These are phyloP conservation scores for Dryadula phaetusa DNA, from an alignment of 2,888 invertebrate genomes.

Conservation along the genomic window DNA sequence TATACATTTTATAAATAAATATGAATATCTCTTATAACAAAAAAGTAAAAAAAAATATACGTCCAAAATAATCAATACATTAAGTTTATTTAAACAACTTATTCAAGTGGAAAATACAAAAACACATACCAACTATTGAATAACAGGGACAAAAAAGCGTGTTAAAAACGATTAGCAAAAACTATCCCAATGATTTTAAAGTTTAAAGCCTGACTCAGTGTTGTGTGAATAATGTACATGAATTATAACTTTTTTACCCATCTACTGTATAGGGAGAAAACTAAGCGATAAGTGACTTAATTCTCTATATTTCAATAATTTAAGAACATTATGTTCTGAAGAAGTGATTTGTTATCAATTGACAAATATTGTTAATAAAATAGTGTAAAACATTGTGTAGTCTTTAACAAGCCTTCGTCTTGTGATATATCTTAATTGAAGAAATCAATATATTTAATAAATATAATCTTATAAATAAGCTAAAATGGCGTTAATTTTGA, in stretches of 20 bases:
- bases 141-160: neutral
- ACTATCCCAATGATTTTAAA: slow-evolving; percentile 16
- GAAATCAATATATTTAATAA: no score
- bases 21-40: neutral
- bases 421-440: no score
- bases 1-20: no score
- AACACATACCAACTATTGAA: slow-evolving; percentile 2
- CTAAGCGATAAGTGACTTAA: neutral
- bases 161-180: slow-evolving; percentile 13
- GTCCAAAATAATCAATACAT: neutral
- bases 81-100: slow-evolving; percentile 2
- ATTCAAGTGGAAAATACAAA: slow-evolving; percentile 7
- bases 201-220: neutral
- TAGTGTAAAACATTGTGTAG: no score
- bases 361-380: no score
- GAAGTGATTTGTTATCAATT: no score
- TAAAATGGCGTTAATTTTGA: neutral
- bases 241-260: neutral
- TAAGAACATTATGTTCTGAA: no score
- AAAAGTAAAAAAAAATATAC: neutral
- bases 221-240: slow-evolving; percentile 4
- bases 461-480: no score
- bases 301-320: no score
- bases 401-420: no score
- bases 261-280: neutral